phyloP scores from a whole-genome alignment of 1,140 invertebrate genomes.

The Micrasema longulum region DNA sequence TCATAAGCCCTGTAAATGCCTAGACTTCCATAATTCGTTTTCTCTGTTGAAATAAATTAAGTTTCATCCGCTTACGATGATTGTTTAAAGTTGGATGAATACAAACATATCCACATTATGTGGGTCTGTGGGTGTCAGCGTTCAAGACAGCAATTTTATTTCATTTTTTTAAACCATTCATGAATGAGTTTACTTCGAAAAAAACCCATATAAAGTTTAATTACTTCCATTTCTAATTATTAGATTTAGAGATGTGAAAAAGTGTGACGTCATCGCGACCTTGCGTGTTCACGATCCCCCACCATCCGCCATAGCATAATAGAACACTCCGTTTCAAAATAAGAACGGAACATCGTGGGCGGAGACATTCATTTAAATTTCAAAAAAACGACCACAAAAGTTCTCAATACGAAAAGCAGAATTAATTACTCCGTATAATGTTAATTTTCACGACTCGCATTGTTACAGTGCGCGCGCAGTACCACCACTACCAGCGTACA shows the following conservation, averaged over 20 bases:
- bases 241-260: background rate
- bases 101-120: too few species aligned
- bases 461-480: too few species aligned
- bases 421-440: constrained; percentile 39
- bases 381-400: constrained; percentile 37
- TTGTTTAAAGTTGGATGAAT: too few species aligned
- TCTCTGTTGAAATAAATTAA: too few species aligned
- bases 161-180: too few species aligned
- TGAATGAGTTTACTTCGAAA: too few species aligned
- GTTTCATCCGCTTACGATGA: too few species aligned
- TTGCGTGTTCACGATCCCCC: background rate
- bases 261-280: constrained; percentile 9
- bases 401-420: constrained; percentile 34
- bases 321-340: constrained; percentile 23
- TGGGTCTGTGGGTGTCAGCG: too few species aligned
- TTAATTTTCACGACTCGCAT: constrained; percentile 32
- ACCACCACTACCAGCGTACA: too few species aligned
- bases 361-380: constrained; percentile 38
- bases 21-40: too few species aligned
- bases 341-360: constrained; percentile 31
- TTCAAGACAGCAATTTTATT: too few species aligned
- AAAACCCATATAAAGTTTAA: background rate
- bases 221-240: constrained; percentile 14
- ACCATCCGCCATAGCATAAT: constrained; percentile 9
- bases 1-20: too few species aligned